Evolutionary conservation across 2,797 vertebrate species (phyloP), one percentile per base, ranked within the genome.

Genomic region (Sebastes miniatus): DNA sequence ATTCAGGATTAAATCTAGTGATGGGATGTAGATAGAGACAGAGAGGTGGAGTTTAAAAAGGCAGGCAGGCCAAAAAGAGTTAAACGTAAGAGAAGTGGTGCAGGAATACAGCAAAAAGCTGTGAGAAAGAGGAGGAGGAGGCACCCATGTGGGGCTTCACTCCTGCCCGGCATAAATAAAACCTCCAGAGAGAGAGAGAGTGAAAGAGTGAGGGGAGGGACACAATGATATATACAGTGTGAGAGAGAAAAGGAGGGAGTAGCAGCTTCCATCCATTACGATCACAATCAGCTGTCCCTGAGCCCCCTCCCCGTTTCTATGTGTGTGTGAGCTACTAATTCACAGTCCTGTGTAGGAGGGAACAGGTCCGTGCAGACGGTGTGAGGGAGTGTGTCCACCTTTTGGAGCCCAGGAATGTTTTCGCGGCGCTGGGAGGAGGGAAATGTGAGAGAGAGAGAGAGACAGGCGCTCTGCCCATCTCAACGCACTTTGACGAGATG

Each of bases 361-460:
- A 61, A 68, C 71, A 12, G 56, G 69, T 71, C 76, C 24, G 39
- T 80, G 82, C 65, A 77, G 54, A 69, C 62, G 56, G 79, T 52
- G 83, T 65, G 84, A 87, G 85, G 89, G 87, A 92, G 82, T 91
- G 74, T 70, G 68, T 90, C 85, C 77, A 88, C 81, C 90, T 89
- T 91, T 65, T 39, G 13, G 52, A 83, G 72, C 34, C 65, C 69
- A 77, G 86, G 93, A 95, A 95, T 95, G 94, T 95, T 94, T 92
- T 92, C 56, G 58, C 78, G 29, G 52, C 27, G 20, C 72, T 63
- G 74, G 79, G 12, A 87, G 84, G 89, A 91, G 87, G 63, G 65
- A 85, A 81, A 76, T 64, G 65, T 64, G 81, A 85, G 81, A 13
- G 73, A 85, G 77, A 81, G 34, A 36, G 34, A 39, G 36, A 39